Base-by-base conservation (phyloP, 2,888 invertebrate species). In the Phorcus lineatus region DNA sequence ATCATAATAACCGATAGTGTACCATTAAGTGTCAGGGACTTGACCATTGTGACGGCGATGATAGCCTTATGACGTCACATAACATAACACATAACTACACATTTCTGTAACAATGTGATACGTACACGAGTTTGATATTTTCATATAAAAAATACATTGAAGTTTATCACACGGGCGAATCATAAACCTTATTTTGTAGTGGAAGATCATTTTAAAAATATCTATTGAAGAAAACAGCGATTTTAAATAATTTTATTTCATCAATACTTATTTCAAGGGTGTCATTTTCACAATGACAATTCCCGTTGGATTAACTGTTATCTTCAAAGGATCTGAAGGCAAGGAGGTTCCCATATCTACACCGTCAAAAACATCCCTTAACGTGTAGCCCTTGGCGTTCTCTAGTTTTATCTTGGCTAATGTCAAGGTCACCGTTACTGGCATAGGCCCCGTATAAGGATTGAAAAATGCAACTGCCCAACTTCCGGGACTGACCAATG, bases 401-500 rank as follows among this genome's bases (percentile, higher is more conserved):
- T 80, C 81, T 80, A 91, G 78, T 1, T 90, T 90, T 2, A 92
- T 57, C 24, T 83, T 83, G 7, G 74, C 67, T 22, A 90, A 81
- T 4, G 76, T 75, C 6, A 87, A n/a, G 6, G 82, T 67, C 19
- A 91, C 82, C 19, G 81, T 83, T 0, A 82, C 74, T 0, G 89
- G 89, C 0, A 85, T 86, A 0, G 90, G 91, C 11, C 85, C 89
- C 7, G 83, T 77, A 17, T 85, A 85, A 2, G 81, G 80, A 83
- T 91, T 91, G n/a, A 92, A 77, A 22, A 92, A 82, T 2, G 90
- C 91, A 67, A 91, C 85, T 16, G 91, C 92, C 57, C 86, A 84
- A 1, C 91, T 91, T 24, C 74, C 77, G n/a, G 91, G 89, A n/a
- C 85, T 86, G 7, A 84, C 53, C 47, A 91, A 85, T 3, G 89